phyloP scores from a whole-genome alignment of 2,797 vertebrate genomes.

The Sebastiscus albofasciatus region DNA sequence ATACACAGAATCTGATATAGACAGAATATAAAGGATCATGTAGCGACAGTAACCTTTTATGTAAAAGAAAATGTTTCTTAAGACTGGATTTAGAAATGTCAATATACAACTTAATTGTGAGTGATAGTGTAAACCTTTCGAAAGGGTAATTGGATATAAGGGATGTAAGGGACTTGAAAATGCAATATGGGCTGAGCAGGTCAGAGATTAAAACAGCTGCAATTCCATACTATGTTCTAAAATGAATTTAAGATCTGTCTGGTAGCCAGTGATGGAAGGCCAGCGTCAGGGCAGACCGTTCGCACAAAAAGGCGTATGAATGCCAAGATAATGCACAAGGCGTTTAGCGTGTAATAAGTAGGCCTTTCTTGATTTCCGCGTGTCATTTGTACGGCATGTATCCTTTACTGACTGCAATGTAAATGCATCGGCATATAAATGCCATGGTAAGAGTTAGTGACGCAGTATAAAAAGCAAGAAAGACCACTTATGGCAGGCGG shows the following conservation, averaged over 20 bases:
- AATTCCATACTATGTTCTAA: background rate
- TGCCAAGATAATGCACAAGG: too few species aligned
- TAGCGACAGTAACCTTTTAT: constrained; percentile 8
- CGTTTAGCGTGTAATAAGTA: too few species aligned
- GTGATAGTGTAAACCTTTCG: constrained; percentile 21
- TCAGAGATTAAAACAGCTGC: background rate
- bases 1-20: background rate
- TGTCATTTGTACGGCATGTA: too few species aligned
- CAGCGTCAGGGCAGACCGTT: background rate
- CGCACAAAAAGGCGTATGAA: too few species aligned
- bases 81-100: constrained; percentile 32
- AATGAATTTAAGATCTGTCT: background rate
- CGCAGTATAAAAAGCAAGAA: too few species aligned
- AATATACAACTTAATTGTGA: background rate
- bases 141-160: constrained; percentile 31
- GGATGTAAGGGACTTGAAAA: constrained; percentile 2
- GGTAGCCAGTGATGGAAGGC: background rate
- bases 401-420: too few species aligned
- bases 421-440: too few species aligned
- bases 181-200: background rate
- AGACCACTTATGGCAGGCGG: too few species aligned
- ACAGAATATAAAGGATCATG: background rate
- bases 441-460: too few species aligned
- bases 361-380: too few species aligned
- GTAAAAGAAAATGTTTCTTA: background rate